These are phyloP conservation scores for Isotomurus palustris DNA, from an alignment of 2,888 invertebrate genomes.

Conservation along the genomic window DNA sequence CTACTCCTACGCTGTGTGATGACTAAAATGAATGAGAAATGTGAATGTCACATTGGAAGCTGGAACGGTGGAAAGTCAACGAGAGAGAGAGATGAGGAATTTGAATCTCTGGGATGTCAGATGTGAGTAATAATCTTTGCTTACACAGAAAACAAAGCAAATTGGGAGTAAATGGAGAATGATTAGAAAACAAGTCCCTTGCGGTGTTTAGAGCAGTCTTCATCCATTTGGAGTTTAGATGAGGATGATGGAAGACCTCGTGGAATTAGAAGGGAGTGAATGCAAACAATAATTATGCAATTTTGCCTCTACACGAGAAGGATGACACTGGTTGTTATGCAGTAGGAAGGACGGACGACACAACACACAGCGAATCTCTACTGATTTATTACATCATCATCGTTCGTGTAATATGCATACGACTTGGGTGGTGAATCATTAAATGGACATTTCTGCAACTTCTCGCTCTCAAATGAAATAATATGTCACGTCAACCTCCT, in stretches of 20 bases:
- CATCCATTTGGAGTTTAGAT: constrained; percentile 17
- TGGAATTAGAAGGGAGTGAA: no score
- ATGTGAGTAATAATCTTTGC: constrained; percentile 9
- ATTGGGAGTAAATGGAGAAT: constrained; percentile 4
- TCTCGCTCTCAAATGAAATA: constrained; percentile 13
- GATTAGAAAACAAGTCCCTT: constrained; percentile 2
- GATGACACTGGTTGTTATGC: no score
- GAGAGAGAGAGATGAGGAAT: no score
- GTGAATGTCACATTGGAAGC: no score
- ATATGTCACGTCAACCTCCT: constrained; percentile 15
- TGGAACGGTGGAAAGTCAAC: no score
- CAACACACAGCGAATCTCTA: not conserved
- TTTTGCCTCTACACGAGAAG: no score
- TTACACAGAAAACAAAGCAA: constrained; percentile 1
- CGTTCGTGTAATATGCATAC: no score
- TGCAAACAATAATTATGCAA: no score
- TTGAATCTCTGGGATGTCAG: not conserved
- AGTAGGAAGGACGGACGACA: no score
- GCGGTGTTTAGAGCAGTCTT: constrained; percentile 8
- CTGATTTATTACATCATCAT: not conserved
- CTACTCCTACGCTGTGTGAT: no score
- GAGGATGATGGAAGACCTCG: no score
- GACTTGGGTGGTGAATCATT: constrained; percentile 1
- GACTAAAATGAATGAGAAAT: no score
- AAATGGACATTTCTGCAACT: constrained; percentile 11